phyloP scores from a whole-genome alignment of 2,797 vertebrate genomes.

The Betta splendens region DNA sequence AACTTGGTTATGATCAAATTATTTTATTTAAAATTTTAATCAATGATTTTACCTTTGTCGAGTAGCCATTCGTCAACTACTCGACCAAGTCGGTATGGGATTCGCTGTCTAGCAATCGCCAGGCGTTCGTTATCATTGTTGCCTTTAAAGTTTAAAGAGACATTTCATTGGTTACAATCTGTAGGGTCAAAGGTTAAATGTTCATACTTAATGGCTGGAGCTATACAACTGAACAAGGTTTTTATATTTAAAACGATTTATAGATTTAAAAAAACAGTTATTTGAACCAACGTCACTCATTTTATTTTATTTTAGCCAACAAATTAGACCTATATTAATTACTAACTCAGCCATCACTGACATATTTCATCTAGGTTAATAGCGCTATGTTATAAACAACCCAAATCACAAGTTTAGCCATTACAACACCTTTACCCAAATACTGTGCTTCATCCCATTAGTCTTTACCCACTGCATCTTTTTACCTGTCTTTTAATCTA shows the following conservation, averaged over 20 bases:
- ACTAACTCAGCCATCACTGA: conserved; percentile 88
- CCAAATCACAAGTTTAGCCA: conserved; percentile 92
- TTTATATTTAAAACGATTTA: conserved; percentile 86
- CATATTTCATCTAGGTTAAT: conserved; percentile 94
- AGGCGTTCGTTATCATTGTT: conserved; percentile 99
- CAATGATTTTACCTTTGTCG: conserved; percentile 99
- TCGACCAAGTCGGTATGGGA: conserved; percentile 99
- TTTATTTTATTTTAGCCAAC: conserved; percentile 98
- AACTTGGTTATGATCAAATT: conserved; percentile 98
- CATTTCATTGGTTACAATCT: conserved; percentile 99
- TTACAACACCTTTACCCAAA: conserved; percentile 88
- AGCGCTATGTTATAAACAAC: conserved; percentile 93
- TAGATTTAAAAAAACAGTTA: conserved; percentile 94
- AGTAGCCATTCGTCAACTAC: conserved; percentile 99
- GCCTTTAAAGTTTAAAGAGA: conserved; percentile 99
- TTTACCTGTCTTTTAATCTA: conserved; percentile 89
- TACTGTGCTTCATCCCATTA: conserved; percentile 82
- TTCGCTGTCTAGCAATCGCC: conserved; percentile 99
- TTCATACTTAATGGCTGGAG: conserved; percentile 97
- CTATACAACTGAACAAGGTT: conserved; percentile 94
- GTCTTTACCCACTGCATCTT: conserved; percentile 79
- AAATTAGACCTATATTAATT: conserved; percentile 98
- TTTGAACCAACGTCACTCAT: conserved; percentile 92
- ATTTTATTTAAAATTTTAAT: conserved; percentile 99
- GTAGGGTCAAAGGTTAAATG: conserved; percentile 99